These are phyloP conservation scores for Rhinolophus sinicus DNA, from an alignment of 2,113 vertebrate genomes.

Conservation along the genomic window DNA sequence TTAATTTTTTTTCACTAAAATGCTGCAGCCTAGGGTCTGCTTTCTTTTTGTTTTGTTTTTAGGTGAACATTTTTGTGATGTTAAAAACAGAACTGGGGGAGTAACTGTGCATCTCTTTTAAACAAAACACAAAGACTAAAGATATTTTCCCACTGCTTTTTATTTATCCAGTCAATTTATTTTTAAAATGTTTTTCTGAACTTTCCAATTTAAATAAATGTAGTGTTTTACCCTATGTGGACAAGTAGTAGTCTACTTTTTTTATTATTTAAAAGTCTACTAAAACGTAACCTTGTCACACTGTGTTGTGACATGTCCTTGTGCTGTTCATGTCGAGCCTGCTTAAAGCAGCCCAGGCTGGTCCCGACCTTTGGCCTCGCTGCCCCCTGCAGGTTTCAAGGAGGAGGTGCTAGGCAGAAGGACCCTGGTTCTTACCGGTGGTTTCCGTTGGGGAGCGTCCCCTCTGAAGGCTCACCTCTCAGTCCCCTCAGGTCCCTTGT, in stretches of 20 bases:
- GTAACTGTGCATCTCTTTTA: too few relatives aligned
- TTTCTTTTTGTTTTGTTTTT: not conserved
- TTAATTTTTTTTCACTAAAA: not conserved
- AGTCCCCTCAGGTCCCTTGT: not conserved
- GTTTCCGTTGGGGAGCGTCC: too few relatives aligned
- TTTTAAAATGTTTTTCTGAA: not conserved
- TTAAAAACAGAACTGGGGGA: not conserved
- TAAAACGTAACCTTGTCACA: not conserved
- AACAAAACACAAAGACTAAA: not conserved
- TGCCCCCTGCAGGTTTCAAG: not conserved
- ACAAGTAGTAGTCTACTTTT: not conserved
- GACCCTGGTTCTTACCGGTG: too few relatives aligned
- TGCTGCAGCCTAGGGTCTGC: not conserved
- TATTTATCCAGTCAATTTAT: not conserved
- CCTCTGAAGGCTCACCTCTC: too few relatives aligned
- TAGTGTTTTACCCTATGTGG: not conserved
- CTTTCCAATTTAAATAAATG: not conserved
- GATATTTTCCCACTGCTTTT: not conserved
- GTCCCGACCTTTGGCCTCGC: not conserved
- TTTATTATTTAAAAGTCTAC: not conserved
- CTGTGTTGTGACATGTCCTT: not conserved
- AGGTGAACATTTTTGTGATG: not conserved
- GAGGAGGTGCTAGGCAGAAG: too few relatives aligned
- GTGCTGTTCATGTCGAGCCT: not conserved
- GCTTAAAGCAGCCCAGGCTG: not conserved